A percentile compares a stretch with the other conserved stretches of the same genome.
phyloP scores from a whole-genome alignment of 2,797 vertebrate genomes.

The Pangasius larnaudii region DNA sequence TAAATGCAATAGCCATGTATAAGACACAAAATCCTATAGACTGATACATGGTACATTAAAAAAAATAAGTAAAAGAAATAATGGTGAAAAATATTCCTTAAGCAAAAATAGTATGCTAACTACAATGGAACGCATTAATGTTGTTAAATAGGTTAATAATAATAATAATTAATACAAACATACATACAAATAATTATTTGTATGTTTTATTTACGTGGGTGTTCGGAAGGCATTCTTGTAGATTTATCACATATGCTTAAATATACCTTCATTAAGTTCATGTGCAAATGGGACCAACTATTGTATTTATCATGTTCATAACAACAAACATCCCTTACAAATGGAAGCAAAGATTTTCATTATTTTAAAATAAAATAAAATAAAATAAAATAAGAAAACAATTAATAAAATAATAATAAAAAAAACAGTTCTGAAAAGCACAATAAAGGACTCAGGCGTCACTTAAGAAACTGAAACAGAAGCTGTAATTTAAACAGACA shows the following conservation, averaged over 20 bases:
- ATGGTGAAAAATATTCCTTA: conserved; percentile 74
- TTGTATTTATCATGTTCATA: conserved; percentile 71
- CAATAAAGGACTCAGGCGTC: conserved; percentile 4
- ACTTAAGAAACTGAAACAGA: background rate
- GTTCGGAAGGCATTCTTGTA: conserved; percentile 76
- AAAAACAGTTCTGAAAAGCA: conserved; percentile 63
- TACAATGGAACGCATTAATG: conserved; percentile 76
- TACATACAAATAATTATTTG: conserved; percentile 54
- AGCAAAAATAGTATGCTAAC: conserved; percentile 76
- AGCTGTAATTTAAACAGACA: conserved; percentile 31
- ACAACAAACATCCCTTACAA: conserved; percentile 79
- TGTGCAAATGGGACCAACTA: conserved; percentile 81
- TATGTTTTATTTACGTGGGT: conserved; percentile 62
- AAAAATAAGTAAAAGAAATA: conserved; percentile 79
- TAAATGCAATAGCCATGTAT: conserved; percentile 86
- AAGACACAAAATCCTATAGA: conserved; percentile 74
- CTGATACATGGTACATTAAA: conserved; percentile 82
- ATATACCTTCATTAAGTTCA: conserved; percentile 80
- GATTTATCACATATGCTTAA: conserved; percentile 81
- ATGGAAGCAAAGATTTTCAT: conserved; percentile 69
- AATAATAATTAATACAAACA: background rate
- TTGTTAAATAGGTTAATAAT: conserved; percentile 68
- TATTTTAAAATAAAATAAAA: background rate
- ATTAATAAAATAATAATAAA: conserved; percentile 59
- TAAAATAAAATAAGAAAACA: conserved; percentile 62